Percentiles rank a stretch among this genome's conserved stretches.
Conservation (phyloP, 2,113 vertebrate species). For the Sorex fumeus region DNA sequence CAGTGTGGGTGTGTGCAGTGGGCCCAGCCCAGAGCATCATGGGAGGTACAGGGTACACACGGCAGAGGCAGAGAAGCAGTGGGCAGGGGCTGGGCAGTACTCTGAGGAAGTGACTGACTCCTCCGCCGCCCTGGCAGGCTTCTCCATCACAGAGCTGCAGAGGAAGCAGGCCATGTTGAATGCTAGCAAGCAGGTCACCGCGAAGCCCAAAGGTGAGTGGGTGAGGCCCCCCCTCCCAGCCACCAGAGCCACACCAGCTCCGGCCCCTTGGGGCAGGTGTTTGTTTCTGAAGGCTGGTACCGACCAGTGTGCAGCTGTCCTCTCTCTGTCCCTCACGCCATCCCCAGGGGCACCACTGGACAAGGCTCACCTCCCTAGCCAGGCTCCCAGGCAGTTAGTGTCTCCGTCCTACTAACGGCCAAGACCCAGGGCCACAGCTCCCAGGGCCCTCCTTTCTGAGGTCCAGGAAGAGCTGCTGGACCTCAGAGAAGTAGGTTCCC, state of each 20-base stretch:
- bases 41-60: too few relatives aligned
- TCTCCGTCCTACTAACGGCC: neutral
- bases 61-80: neutral
- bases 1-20: neutral
- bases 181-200: conserved; percentile 93
- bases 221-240: neutral
- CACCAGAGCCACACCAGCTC: accelerated
- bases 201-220: conserved; percentile 95
- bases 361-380: neutral
- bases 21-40: accelerated
- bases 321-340: neutral
- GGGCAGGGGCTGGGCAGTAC: neutral
- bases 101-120: neutral
- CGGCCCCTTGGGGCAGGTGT: neutral
- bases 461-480: neutral
- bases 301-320: neutral
- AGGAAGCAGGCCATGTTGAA: conserved; percentile 98
- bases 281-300: neutral
- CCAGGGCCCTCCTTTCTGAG: too few relatives aligned
- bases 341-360: accelerated
- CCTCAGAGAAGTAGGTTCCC: neutral
- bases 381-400: neutral
- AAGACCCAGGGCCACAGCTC: neutral
- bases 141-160: conserved; percentile 96
- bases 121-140: conserved; percentile 88